Evolutionary conservation across 2,113 vertebrate species (phyloP).

Genomic region (Clupea harengus): DNA sequence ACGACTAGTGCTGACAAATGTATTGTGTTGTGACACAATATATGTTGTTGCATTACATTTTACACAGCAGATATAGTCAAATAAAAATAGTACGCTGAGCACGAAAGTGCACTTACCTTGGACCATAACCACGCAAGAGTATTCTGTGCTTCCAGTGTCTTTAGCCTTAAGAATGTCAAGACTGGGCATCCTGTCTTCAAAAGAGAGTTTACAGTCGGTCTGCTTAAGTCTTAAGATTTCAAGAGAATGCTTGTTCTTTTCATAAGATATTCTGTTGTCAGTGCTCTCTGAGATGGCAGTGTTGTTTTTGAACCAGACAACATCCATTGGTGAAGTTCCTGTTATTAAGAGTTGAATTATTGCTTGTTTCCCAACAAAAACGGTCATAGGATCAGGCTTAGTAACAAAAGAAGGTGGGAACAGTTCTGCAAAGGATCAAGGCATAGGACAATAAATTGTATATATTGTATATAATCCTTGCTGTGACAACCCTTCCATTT

Average conservation of each 20-base stretch:
- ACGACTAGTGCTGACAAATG: neutral
- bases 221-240: constrained; percentile 71
- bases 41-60: constrained; percentile 24
- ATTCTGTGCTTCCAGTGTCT: constrained; percentile 82
- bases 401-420: constrained; percentile 81
- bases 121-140: constrained; percentile 75
- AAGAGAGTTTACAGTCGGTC: constrained; percentile 81
- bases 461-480: neutral
- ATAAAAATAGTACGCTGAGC: constrained; percentile 42
- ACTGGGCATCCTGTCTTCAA: constrained; percentile 85
- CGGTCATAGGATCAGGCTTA: constrained; percentile 81
- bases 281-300: constrained; percentile 64
- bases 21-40: neutral
- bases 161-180: constrained; percentile 86
- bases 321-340: constrained; percentile 83
- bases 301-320: constrained; percentile 85
- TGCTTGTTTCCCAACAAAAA: constrained; percentile 84
- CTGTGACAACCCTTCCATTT: neutral
- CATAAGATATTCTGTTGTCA: constrained; percentile 75
- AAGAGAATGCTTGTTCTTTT: constrained; percentile 81
- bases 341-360: constrained; percentile 79
- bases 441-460: constrained; percentile 53
- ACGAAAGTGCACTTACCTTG: constrained; percentile 81
- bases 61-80: constrained; percentile 30
- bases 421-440: constrained; percentile 79